Base-by-base conservation (phyloP, 2,113 vertebrate species). In the Leucoraja erinaceus region DNA sequence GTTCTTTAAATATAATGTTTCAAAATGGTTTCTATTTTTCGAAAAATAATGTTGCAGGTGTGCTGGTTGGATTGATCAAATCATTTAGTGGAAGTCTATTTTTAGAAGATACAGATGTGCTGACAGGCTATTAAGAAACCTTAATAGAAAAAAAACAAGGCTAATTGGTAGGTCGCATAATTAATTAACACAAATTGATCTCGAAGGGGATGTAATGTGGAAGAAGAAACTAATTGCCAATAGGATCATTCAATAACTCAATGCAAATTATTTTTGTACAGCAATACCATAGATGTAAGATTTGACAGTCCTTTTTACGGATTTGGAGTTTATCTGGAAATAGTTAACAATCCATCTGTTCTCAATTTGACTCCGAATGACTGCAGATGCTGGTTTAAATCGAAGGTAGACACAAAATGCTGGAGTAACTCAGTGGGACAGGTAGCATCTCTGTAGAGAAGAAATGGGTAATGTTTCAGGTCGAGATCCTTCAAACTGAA, bases 141-240 rank as follows among this genome's bases (percentile, higher is more conserved):
- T 74, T 25, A 72, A 91, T 31, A 54, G 90, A 54, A 91, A 91
- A 91, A 91, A 91, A 28, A 14, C 68, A 70, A 68, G 10, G 90
- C 68, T 72, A 91, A 91, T 91, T 91, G 90, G 90, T 72, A 91
- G 90, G 38, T 91, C 68, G 59, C 38, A 72, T 72, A 91, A 91
- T 74, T 91, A 91, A 91, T 91, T 70, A 91, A 74, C 38, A 14
- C 68, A 91, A 91, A 91, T 91, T 91, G 72, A 72, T 91, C 72
- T 74, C 90, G 47, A 91, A 72, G 90, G 63, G 90, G 72, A 91
- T 91, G 47, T 91, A 72, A 91, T 38, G 18, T 74, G 90, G 90
- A 91, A 68, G 90, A 91, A 91, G 90, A 72, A 72, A 54, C 38
- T 72, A 18, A 66, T 91, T 91, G 90, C 90, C 83, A 47, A 54